Evolutionary conservation across 1,140 invertebrate genomes (phyloP), one percentile per base, ranked within the genome.

Genomic region (Eriosoma lanigerum): DNA sequence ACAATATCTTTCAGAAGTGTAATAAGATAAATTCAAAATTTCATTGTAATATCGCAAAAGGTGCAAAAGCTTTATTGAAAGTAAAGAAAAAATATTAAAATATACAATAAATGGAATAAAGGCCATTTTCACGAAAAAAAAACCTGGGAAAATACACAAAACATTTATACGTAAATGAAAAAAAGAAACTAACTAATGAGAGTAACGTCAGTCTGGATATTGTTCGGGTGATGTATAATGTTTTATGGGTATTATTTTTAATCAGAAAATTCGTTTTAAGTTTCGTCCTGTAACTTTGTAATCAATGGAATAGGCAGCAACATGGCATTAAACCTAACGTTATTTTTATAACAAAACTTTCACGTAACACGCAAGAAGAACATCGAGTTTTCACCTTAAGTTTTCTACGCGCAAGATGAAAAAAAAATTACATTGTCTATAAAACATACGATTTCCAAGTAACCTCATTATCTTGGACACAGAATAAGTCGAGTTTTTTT

Each of bases 321-420:
- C 32, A 38, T 8, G 32, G 32, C 54, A 76, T 44, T 44, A 56
- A 12, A 58, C 54, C 3, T 56, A 76, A 60, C 72, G 29, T 56
- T 58, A 73, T 73, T 76, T 76, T 76, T 76, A 76, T 76, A 58
- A 24, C n/a, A n/a, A 58, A 76, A 76, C 73, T 76, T 76, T 54
- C 9, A 24, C 54, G 13, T 46, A 76, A 32, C 50, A 73, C 19
- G 70, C 50, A 48, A 58, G 15, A 76, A 76, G n/a, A 56, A 46
- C 19, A 1, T 58, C 13, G 73, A 76, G 54, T 76, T 38, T 76
- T 76, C 32, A 46, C 29, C 26, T 38, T 21, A 44, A 76, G 54
- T 76, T 76, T 21, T 46, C 29, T 19, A 50, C 50, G 1, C 70
- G 0, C 0, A 15, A 24, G 32, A 19, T 29, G 13, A 21, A 32